phyloP scores from a whole-genome alignment of 2,888 invertebrate genomes.

The Epinotia brunnichana region DNA sequence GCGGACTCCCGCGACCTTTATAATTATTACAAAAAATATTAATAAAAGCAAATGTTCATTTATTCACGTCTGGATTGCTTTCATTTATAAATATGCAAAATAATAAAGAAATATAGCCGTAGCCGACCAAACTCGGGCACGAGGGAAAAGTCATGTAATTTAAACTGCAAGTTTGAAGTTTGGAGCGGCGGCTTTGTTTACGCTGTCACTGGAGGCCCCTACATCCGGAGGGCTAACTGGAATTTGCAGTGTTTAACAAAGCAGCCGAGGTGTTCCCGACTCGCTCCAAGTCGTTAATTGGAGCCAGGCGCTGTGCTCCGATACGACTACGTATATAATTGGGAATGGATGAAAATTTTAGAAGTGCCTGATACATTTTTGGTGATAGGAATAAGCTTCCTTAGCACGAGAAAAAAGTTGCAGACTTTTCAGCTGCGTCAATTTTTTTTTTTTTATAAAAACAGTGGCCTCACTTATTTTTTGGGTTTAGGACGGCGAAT shows the following conservation, averaged over 20 bases:
- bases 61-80: neutral
- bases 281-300: constrained; percentile 58
- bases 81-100: neutral
- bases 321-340: constrained; percentile 52
- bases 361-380: no score
- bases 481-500: no score
- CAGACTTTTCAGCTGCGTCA: no score
- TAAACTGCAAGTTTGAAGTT: constrained; percentile 12
- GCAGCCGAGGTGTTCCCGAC: constrained; percentile 47
- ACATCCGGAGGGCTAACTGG: constrained; percentile 16
- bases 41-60: neutral
- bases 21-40: neutral
- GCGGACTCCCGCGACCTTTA: no score
- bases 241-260: constrained; percentile 40
- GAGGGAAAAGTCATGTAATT: constrained; percentile 20
- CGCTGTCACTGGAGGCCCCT: constrained; percentile 1
- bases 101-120: neutral
- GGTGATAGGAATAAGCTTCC: no score
- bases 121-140: neutral
- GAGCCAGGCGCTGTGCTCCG: constrained; percentile 47
- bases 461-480: no score
- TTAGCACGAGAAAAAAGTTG: no score
- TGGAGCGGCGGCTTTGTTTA: constrained; percentile 22
- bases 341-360: no score
- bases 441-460: no score